Conservation (phyloP, 2,888 invertebrate genomes). For the Orchestes rusci region DNA sequence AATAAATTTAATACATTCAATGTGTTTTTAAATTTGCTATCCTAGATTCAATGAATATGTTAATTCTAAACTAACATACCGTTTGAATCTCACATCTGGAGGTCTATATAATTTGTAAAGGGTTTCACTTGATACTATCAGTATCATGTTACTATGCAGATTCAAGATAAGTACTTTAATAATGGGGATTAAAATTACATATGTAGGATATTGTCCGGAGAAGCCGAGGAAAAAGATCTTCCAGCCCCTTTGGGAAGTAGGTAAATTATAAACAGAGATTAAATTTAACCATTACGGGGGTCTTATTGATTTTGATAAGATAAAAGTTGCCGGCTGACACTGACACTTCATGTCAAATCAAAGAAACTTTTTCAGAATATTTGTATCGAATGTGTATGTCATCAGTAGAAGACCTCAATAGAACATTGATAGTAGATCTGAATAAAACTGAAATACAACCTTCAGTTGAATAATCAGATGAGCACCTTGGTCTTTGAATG, state of each 20-base stretch:
- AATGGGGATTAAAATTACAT: constrained; percentile 45
- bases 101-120: constrained; percentile 35
- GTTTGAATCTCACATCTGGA: constrained; percentile 31
- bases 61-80: constrained; percentile 32
- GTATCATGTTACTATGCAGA: constrained; percentile 43
- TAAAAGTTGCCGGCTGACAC: too few relatives aligned
- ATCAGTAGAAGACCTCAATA: too few relatives aligned
- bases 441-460: too few relatives aligned
- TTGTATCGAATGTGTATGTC: too few relatives aligned
- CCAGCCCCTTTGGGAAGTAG: constrained; percentile 37
- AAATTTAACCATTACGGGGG: constrained; percentile 33
- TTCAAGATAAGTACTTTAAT: constrained; percentile 43
- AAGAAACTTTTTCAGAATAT: too few relatives aligned
- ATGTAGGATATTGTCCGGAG: constrained; percentile 39
- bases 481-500: too few relatives aligned
- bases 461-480: too few relatives aligned
- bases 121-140: constrained; percentile 41
- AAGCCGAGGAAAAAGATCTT: constrained; percentile 32
- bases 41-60: constrained; percentile 29
- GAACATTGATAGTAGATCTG: too few relatives aligned
- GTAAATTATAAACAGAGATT: constrained; percentile 33
- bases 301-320: constrained; percentile 36
- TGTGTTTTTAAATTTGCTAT: constrained; percentile 8
- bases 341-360: too few relatives aligned
- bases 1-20: constrained; percentile 25